phyloP scores from a whole-genome alignment of 2,797 vertebrate species.

The Chiroxiphia lanceolata region DNA sequence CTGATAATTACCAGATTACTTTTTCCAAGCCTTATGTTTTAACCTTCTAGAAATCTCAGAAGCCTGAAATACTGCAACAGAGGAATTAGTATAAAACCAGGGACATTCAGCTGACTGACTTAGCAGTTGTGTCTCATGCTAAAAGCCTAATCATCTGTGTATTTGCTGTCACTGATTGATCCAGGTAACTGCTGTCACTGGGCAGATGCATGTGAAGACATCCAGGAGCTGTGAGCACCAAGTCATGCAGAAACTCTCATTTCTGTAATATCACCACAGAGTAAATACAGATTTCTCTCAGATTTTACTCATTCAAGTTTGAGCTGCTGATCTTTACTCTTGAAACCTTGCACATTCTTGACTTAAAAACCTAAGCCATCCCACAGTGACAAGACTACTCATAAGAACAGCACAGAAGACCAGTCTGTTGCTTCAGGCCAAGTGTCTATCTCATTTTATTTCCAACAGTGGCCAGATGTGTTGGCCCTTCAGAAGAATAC shows the following conservation, averaged over 20 bases:
- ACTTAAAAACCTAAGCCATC: neutral
- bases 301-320: neutral
- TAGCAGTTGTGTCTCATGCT: neutral
- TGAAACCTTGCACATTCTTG: neutral
- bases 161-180: neutral
- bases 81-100: neutral
- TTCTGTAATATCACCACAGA: neutral
- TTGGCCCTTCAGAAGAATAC: neutral
- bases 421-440: neutral
- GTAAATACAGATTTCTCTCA: neutral
- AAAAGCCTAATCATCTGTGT: neutral
- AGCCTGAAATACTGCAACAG: neutral
- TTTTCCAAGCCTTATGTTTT: conserved; percentile 32
- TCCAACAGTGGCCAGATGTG: neutral
- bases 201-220: neutral
- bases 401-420: neutral
- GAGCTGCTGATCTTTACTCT: neutral
- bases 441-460: neutral
- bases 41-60: neutral
- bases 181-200: neutral
- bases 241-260: neutral
- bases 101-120: neutral
- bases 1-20: conserved; percentile 54
- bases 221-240: neutral
- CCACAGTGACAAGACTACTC: neutral